Evolutionary conservation across 2,888 invertebrate genomes (phyloP), one percentile per base, ranked within the genome.

Genomic region (Andrena bicolor): DNA sequence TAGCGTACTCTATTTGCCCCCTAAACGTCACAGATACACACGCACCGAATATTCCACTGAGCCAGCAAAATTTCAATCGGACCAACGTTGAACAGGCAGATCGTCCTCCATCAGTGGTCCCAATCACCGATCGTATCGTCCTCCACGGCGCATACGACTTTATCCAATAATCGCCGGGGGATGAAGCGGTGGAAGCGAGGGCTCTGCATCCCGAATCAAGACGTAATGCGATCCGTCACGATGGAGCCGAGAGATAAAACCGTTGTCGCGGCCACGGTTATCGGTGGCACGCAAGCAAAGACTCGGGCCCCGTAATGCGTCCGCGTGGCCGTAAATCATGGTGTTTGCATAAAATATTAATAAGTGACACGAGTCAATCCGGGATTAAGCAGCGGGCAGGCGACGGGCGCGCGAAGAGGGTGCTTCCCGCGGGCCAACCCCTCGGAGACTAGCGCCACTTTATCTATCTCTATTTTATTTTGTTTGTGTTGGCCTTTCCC

Each of bases 271-370:
- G 85, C 81, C 65, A 81, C 85, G 87, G 87, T 90, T 91, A 91
- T 91, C 91, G 88, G 75, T 74, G 8, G 66, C 69, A 70, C 66
- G 86, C 74, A 56, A 75, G 76, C 76, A 87, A 83, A 86, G 86
- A 73, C 73, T 72, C 41, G 1, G 16, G 81, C 51, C 56, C 56
- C 61, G 81, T 89, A 88, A 90, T 87, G 85, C 88, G 81, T 85
- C 83, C 88, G 85, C 88, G 86, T 80, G 77, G 82, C 86, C 91
- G 91, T 93, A 92, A 93, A 93, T 93, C 92, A 91, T 90, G 88
- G 91, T 93, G 93, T 94, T 94, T 93, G 93, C 93, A 94, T 94
- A 93, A 94, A 93, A 94, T 94, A 93, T 94, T 93, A 94, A 93
- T 94, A 93, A 93, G 93, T 92, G 93, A 93, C 93, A 94, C 93